phyloP scores from a whole-genome alignment of 2,888 invertebrate species.

The Notocelia uddmanniana region DNA sequence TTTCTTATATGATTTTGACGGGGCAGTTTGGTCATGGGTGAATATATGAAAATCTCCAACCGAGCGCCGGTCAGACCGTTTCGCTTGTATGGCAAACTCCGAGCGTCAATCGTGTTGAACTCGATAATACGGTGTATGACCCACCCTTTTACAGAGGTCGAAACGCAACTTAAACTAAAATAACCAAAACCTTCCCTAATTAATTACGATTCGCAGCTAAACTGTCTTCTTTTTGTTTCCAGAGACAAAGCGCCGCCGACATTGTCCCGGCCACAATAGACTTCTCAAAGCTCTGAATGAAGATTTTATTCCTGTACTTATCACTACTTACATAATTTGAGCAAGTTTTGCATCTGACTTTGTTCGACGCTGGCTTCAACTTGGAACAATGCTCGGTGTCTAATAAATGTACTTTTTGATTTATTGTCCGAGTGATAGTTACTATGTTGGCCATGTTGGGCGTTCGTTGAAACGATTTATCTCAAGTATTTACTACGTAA shows the following conservation, averaged over 20 bases:
- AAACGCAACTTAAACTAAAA: conserved; percentile 11
- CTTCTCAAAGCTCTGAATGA: conserved; percentile 38
- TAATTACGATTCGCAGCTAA: conserved; percentile 41
- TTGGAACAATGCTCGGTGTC: conserved; percentile 40
- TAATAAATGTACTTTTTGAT: conserved; percentile 34
- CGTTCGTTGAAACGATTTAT: not conserved
- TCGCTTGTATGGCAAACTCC: too few species aligned
- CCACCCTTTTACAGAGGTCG: not conserved
- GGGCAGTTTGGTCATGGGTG: too few species aligned
- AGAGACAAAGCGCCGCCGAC: conserved; percentile 34
- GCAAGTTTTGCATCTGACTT: conserved; percentile 44
- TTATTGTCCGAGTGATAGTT: conserved; percentile 17
- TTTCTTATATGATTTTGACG: too few species aligned
- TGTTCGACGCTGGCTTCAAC: conserved; percentile 31
- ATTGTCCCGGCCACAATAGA: conserved; percentile 42
- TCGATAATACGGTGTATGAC: too few species aligned
- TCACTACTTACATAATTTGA: conserved; percentile 45
- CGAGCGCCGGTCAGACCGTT: too few species aligned
- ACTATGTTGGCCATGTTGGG: too few species aligned
- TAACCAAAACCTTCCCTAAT: conserved; percentile 31
- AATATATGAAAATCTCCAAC: too few species aligned
- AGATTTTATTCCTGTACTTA: conserved; percentile 46
- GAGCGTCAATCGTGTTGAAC: too few species aligned
- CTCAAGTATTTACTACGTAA: not conserved
- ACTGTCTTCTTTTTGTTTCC: conserved; percentile 40